phyloP scores from a whole-genome alignment of 2,888 invertebrate species.

The Cryptus viduatorius region DNA sequence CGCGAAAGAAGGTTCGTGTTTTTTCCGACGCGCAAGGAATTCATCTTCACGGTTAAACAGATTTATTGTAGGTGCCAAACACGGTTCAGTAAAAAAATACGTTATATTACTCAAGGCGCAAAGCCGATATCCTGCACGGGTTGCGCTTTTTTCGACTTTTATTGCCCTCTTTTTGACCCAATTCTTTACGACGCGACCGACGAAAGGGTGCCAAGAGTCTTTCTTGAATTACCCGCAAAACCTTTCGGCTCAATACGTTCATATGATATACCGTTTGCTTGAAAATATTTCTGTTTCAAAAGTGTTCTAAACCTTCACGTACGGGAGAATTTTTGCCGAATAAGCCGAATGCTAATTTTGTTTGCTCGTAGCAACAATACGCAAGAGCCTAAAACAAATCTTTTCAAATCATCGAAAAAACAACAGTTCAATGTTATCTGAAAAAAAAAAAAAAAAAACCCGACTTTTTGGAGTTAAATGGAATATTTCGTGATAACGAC shows the following conservation, averaged over 20 bases:
- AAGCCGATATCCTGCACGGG: conserved; percentile 26
- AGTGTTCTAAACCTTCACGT: not conserved
- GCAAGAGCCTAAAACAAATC: no score
- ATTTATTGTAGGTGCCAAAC: conserved; percentile 41
- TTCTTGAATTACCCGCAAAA: conserved; percentile 17
- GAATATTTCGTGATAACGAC: no score
- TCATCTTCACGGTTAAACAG: conserved; percentile 40
- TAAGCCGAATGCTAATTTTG: no score
- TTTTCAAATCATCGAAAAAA: no score
- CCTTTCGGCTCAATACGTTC: not conserved
- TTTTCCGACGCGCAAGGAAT: conserved; percentile 20
- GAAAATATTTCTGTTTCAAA: not conserved
- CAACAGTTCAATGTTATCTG: no score
- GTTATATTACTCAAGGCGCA: conserved; percentile 24
- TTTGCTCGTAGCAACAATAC: no score
- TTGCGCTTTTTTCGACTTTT: conserved; percentile 56
- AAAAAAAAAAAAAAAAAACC: no score
- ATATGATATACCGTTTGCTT: not conserved
- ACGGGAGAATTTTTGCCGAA: not conserved
- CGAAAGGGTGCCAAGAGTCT: conserved; percentile 42
- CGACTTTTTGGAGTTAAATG: no score
- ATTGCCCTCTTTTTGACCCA: conserved; percentile 62
- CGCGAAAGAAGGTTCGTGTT: conserved; percentile 8
- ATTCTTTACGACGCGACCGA: conserved; percentile 52
- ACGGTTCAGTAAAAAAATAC: conserved; percentile 24